phyloP scores from a whole-genome alignment of 2,888 invertebrate species.

The Drosophila greeni region DNA sequence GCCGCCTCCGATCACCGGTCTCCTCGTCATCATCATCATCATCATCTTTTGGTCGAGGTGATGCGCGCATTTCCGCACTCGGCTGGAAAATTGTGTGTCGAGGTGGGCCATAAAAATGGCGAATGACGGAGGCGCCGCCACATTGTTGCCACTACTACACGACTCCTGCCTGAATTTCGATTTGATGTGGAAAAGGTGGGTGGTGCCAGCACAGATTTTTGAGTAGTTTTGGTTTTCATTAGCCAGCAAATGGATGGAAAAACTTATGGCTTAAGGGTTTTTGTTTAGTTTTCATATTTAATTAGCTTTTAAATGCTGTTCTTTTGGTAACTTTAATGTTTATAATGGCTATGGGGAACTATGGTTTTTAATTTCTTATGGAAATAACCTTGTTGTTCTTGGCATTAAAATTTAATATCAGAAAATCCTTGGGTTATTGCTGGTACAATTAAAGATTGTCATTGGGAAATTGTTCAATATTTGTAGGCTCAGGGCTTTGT shows the following conservation, averaged over 20 bases:
- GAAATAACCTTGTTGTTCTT: background rate
- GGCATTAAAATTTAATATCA: background rate
- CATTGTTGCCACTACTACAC: slow-evolving; percentile 52
- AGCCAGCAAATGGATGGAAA: slow-evolving; percentile 10
- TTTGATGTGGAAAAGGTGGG: slow-evolving; percentile 29
- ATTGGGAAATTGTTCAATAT: background rate
- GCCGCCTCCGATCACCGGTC: slow-evolving; percentile 1
- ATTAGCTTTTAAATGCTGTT: background rate
- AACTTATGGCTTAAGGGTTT: background rate
- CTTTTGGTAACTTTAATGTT: background rate
- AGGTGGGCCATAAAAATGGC: slow-evolving; percentile 58
- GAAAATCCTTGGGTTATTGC: background rate
- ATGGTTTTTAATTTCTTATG: background rate
- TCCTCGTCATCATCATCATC: slow-evolving; percentile 26
- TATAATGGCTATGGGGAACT: background rate
- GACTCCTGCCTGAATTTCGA: slow-evolving; percentile 22
- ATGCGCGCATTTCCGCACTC: slow-evolving; percentile 50
- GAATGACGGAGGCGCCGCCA: slow-evolving; percentile 54
- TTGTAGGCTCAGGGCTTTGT: background rate
- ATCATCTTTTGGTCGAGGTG: slow-evolving; percentile 46
- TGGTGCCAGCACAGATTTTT: slow-evolving; percentile 10
- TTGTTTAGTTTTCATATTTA: background rate
- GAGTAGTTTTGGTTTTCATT: slow-evolving; percentile 25
- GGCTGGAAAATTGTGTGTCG: slow-evolving; percentile 55
- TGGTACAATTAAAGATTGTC: background rate